phyloP scores from a whole-genome alignment of 1,140 invertebrate genomes.

The Calliphora vicina region DNA sequence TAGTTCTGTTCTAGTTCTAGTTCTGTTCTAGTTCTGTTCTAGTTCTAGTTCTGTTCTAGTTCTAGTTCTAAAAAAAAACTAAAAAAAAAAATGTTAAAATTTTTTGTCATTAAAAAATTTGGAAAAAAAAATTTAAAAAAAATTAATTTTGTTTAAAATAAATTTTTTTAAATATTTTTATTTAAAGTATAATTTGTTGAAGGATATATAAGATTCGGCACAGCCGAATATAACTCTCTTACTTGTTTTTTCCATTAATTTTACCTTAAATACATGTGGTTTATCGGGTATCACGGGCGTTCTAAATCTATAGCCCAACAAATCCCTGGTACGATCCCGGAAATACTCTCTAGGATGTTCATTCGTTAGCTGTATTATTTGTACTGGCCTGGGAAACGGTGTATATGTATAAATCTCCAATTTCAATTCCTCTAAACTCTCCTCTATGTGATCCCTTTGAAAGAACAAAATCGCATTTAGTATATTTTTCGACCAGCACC shows the following conservation, averaged over 20 bases:
- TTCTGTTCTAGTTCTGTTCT: no score
- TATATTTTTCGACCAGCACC: constrained; percentile 22
- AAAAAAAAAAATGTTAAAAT: no score
- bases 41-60: no score
- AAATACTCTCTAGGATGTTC: neutral
- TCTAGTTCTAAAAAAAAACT: no score
- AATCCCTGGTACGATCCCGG: constrained; percentile 10
- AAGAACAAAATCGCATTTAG: neutral
- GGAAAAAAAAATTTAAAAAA: no score
- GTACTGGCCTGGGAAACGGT: neutral
- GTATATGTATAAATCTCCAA: constrained; percentile 2
- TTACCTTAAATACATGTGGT: constrained; percentile 47
- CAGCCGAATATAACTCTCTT: no score
- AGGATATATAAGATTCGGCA: no score
- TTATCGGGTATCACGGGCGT: constrained; percentile 52
- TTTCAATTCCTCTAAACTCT: neutral
- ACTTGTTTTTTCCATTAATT: neutral
- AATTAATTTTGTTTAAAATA: no score
- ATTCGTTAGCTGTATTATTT: neutral
- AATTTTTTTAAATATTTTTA: no score
- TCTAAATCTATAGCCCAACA: constrained; percentile 48
- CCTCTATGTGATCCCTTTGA: neutral
- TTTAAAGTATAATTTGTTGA: no score
- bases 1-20: no score
- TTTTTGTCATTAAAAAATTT: no score